Evolutionary conservation across 2,797 vertebrate species (phyloP), one percentile per base, ranked within the genome.

Genomic region (Morelia viridis): DNA sequence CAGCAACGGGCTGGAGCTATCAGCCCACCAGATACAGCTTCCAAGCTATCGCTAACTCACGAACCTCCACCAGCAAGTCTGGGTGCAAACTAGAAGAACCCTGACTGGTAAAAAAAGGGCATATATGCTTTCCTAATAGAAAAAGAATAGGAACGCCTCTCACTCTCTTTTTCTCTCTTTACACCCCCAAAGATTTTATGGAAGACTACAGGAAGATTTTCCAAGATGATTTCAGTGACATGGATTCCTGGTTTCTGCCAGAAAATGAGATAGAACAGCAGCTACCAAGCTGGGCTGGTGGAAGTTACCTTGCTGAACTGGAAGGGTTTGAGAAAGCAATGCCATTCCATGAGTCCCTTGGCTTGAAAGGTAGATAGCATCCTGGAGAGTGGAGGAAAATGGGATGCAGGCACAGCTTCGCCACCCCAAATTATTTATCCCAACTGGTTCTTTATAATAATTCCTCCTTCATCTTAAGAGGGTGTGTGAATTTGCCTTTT

Each of bases 221-320:
- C 85, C 92, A 90, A 56, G 84, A 92, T 12, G 90, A 89, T 15
- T 62, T 86, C 31, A 26, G 35, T 28, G 22, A 19, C 1, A 13
- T n/a, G 0, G 87, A 71, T 26, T 76, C 61, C n/a, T 91, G 92
- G 92, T 87, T 87, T 41, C 24, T 57, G 31, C 65, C 85, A n/a
- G 65, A 80, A 80, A 83, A 41, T 8, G 92, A 64, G 24, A 64
- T 28, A 9, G 68, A 90, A 22, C 89, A 83, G 46, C 58, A 56
- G 26, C 65, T 80, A 8, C 57, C 84, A 6, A 71, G 64, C 24
- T 92, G 92, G 92, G 26, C 64, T 2, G 89, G 57, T 5, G 26
- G 92, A 26, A 90, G 89, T 22, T 92, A 87, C 24, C 89, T 90
- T 6, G 92, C 92, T 62, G 92, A 92, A 50, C 85, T 92, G 2